phyloP scores from a whole-genome alignment of 2,888 invertebrate species.

The Andrena camellia region DNA sequence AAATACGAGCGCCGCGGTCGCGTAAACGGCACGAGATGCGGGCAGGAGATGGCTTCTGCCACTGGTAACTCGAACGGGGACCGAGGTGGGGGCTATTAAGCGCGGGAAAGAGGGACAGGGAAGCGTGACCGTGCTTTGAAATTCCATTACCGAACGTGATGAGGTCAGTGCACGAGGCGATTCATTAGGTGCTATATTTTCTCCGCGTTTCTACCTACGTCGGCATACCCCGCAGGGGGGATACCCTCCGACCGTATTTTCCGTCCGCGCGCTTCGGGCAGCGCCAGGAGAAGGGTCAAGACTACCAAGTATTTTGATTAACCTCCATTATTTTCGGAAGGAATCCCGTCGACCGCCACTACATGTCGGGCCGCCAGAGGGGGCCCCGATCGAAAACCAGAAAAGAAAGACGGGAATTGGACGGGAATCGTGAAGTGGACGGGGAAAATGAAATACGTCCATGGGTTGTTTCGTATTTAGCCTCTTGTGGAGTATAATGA shows the following conservation, averaged over 20 bases:
- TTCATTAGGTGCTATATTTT: slow-evolving; percentile 71
- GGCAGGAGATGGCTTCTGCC: background rate
- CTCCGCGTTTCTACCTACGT: slow-evolving; percentile 52
- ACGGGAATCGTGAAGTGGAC: background rate
- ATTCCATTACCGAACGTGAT: slow-evolving; percentile 81
- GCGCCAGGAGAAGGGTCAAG: slow-evolving; percentile 38
- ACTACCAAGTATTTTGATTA: slow-evolving; percentile 39
- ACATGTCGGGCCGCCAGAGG: background rate
- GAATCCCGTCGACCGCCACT: background rate
- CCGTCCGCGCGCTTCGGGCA: background rate
- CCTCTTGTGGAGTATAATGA: background rate
- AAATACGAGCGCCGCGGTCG: slow-evolving; percentile 54
- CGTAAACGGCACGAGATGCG: slow-evolving; percentile 5
- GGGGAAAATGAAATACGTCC: background rate
- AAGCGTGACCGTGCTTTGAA: slow-evolving; percentile 74
- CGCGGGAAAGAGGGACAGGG: slow-evolving; percentile 13
- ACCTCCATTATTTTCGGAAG: slow-evolving; percentile 33
- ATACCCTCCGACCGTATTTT: slow-evolving; percentile 26
- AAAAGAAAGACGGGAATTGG: too few relatives aligned
- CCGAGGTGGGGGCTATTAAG: slow-evolving; percentile 21
- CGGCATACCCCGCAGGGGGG: slow-evolving; percentile 15
- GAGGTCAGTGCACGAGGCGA: slow-evolving; percentile 72
- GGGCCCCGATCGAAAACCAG: background rate
- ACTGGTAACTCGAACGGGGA: background rate
- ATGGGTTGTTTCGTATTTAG: background rate